These are phyloP conservation scores for Notiomystis cincta DNA, from an alignment of 2,113 vertebrate genomes.

Conservation along the genomic window DNA sequence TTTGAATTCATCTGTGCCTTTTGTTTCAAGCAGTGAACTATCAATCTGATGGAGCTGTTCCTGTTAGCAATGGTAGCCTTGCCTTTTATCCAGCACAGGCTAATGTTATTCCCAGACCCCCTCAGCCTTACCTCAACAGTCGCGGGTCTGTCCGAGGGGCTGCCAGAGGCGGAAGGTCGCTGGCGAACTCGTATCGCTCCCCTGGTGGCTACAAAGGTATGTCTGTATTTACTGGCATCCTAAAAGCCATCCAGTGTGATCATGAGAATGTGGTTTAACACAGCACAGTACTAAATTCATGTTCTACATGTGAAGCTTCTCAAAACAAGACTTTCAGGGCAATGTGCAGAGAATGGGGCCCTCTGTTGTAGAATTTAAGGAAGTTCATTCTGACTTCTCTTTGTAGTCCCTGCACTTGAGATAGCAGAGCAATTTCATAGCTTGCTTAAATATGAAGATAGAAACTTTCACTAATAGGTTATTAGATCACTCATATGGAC, in stretches of 20 bases:
- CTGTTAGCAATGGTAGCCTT: conserved; percentile 76
- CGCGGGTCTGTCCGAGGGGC: conserved; percentile 83
- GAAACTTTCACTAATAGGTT: neutral
- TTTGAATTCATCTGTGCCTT: neutral
- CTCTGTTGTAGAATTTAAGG: neutral
- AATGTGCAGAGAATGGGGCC: neutral
- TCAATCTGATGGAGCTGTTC: conserved; percentile 75
- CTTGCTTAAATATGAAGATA: neutral
- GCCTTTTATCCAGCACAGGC: conserved; percentile 78
- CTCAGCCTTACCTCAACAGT: conserved; percentile 76
- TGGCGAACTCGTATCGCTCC: conserved; percentile 75
- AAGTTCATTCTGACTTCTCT: neutral
- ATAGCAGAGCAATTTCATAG: neutral
- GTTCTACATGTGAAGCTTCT: neutral
- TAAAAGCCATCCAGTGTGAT: neutral
- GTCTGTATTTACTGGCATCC: neutral
- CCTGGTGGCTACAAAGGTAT: conserved; percentile 84
- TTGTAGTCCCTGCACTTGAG: neutral
- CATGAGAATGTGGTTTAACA: neutral
- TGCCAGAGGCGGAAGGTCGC: conserved; percentile 77
- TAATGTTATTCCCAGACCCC: conserved; percentile 70
- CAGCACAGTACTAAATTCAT: neutral
- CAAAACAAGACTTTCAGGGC: neutral
- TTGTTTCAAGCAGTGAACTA: conserved; percentile 68
- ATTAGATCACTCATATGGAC: neutral